Base-by-base conservation (phyloP, 2,113 vertebrate species). In the Melozone crissalis region DNA sequence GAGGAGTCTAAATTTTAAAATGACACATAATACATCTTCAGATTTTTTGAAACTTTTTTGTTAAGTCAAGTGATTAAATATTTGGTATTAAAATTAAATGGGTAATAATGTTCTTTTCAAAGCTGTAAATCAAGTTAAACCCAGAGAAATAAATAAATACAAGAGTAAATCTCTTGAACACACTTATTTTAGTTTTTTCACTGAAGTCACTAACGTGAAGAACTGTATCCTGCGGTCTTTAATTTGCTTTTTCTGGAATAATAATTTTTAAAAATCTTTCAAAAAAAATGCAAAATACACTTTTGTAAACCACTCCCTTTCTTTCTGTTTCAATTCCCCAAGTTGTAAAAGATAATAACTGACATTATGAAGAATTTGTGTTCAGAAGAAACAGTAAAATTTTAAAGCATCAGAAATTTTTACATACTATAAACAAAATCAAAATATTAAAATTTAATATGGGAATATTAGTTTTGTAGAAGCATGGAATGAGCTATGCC, bases 21-120 rank as follows among this genome's bases (percentile, higher is more conserved):
- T 18, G 4, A 51, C 11, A 1, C 5, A 30, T 43, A 55, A 72
- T 43, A 77, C 21, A 20, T 69, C n/a, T 83, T 84, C 20, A 35
- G 2, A 3, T 23, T 74, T 93, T 89, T 28, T 7, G 3, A 39
- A 41, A 3, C 13, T 65, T 58, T 47, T 68, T 87, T 52, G 4
- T 44, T 2, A 0, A 43, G 1, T 49, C 1, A 0, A 37, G 1
- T 43, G 9, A 46, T 51, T 9, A 76, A 83, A 5, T 31, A 66
- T 47, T 89, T 35, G 8, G 4, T 58, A 14, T 63, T 76, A 52
- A 71, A 49, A 79, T 41, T 83, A 75, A 44, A 49, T 47, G n/a
- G 5, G 4, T 61, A 75, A 41, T 30, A 72, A 41, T 27, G 5
- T 58, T 2, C 18, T 76, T 62, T 67, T 74, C 22, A 63, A 75